Percentiles rank a stretch among this genome's conserved stretches.
Conservation (phyloP, 2,113 vertebrate species). For the Saguinus midas region DNA sequence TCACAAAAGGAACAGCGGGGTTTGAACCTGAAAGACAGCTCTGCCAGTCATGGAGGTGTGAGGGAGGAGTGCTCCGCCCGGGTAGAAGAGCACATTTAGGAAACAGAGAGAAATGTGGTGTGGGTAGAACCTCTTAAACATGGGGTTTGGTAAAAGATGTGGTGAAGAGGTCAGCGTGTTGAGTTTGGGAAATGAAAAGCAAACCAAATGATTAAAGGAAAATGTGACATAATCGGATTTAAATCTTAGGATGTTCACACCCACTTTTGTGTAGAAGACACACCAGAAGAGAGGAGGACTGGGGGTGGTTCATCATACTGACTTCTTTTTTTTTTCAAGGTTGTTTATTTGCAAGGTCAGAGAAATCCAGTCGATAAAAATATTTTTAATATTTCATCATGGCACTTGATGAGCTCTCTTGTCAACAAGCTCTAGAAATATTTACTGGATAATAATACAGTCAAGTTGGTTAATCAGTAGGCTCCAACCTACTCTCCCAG, state of each 20-base stretch:
- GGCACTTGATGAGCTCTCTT: not conserved
- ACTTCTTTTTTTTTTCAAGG: not conserved
- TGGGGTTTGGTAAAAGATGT: not conserved
- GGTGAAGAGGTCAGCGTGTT: not conserved
- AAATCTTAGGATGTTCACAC: not conserved
- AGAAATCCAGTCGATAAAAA: not conserved
- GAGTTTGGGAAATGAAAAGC: not conserved
- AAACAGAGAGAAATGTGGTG: not conserved
- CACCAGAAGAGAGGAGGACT: not conserved
- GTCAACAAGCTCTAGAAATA: conserved; percentile 49
- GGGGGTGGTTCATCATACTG: not conserved
- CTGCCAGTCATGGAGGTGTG: not conserved
- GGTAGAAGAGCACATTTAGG: not conserved
- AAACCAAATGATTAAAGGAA: not conserved
- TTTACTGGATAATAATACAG: not conserved
- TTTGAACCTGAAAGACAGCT: not conserved
- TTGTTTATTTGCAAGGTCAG: not conserved
- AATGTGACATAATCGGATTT: not conserved
- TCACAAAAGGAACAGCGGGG: not conserved
- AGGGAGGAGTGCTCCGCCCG: not conserved
- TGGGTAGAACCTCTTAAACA: not conserved
- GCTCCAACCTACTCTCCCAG: not conserved
- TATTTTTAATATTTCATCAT: conserved; percentile 39
- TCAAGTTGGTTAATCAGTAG: conserved; percentile 15
- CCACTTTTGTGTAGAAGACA: not conserved